Conservation (phyloP, 2,888 invertebrate genomes). For the Agrenia bidenticulata region DNA sequence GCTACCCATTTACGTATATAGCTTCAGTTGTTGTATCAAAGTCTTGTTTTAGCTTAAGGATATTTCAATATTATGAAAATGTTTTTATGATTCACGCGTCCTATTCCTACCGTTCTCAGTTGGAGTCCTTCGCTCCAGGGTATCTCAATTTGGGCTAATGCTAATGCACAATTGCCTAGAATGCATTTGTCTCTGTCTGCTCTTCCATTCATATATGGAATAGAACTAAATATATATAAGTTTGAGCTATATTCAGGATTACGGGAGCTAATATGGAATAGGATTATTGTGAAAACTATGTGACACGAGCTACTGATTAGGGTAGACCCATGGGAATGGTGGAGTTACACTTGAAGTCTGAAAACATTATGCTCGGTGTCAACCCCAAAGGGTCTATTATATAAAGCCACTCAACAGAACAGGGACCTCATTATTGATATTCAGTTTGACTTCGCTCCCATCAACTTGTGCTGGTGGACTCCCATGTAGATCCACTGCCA, state of each 20-base stretch:
- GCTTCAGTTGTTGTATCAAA: too few species aligned
- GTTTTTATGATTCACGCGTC: slow-evolving; percentile 46
- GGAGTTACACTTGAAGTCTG: slow-evolving; percentile 26
- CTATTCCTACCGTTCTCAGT: slow-evolving; percentile 44
- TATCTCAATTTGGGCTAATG: slow-evolving; percentile 46
- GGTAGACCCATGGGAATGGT: slow-evolving; percentile 36
- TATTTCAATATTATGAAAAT: too few species aligned
- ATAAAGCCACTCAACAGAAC: slow-evolving; percentile 42
- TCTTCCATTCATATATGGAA: too few species aligned
- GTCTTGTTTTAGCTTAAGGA: too few species aligned
- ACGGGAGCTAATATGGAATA: too few species aligned
- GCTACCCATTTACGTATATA: too few species aligned
- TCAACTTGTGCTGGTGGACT: neutral
- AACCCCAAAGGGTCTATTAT: slow-evolving; percentile 37
- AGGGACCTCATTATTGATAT: slow-evolving; percentile 45
- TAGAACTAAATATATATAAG: too few species aligned
- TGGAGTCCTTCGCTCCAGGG: slow-evolving; percentile 48
- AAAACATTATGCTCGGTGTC: slow-evolving; percentile 51
- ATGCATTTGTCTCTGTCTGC: slow-evolving; percentile 24
- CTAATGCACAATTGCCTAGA: slow-evolving; percentile 5
- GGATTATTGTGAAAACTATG: too few species aligned
- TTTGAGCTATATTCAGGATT: too few species aligned
- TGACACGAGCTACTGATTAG: neutral
- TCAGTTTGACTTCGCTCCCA: neutral
- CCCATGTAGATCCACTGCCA: neutral